Evolutionary conservation across 2,888 invertebrate genomes (phyloP), one percentile per base, ranked within the genome.

Genomic region (Dasysyrphus tricinctus): DNA sequence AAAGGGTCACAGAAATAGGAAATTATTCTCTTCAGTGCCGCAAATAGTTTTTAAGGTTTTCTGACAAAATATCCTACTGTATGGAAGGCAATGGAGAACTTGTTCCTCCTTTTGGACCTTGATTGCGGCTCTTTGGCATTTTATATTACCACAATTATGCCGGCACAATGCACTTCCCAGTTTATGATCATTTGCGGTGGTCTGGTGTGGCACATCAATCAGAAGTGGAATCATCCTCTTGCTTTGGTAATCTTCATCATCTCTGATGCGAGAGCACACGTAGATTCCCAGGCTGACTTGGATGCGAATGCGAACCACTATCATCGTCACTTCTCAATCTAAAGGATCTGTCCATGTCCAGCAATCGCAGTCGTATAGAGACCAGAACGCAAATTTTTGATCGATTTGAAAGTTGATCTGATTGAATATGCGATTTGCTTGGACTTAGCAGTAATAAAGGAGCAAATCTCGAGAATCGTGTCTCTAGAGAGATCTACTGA

Each of bases 391-490:
- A 61, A 77, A 78, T 65, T 34, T 54, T 39, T 74, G 51, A 44
- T 63, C 72, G 69, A 79, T 80, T 81, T 61, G 81, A 81, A 85
- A 85, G 77, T 74, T 80, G 51, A 72, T 54, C 57, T 57, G 51
- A 61, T 56, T 80, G 47, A 72, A 80, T 76, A 34, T 54, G 39
- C 56, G 44, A 69, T 61, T 85, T 24, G 56, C 70, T n/a, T 37
- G 39, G 14, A 19, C 37, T 59, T 14, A 54, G 34, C 14, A 67
- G 85, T 85, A 81, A 85, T 57, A 69, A 78, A 29, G 81, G 42
- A 82, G 85, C 65, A 65, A 65, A 57, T 69, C 54, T 34, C 29
- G 8, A 19, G 24, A 7, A 5, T 29, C 7, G 6, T 54, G n/a
- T 29, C 42, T 32, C 63, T 11, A 44, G 47, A 44, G 47, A 65